A percentile compares a stretch with the other conserved stretches of the same genome.
Evolutionary conservation across 2,113 vertebrate species (phyloP).

Genomic region (Acrocephalus arundinaceus): DNA sequence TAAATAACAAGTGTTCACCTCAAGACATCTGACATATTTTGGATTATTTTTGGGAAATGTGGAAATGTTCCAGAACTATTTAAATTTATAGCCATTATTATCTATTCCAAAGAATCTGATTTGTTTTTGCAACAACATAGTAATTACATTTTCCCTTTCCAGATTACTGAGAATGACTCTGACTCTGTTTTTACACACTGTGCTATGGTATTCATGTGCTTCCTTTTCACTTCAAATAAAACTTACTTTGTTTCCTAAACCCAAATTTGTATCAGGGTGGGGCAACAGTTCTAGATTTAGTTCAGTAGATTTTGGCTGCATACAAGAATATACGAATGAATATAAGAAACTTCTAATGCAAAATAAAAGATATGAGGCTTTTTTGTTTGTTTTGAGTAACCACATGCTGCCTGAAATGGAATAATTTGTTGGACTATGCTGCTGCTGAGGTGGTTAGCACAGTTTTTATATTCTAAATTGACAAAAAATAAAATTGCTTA

Average conservation of each 20-base stretch:
- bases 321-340: background rate
- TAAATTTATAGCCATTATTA: background rate
- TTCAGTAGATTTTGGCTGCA: background rate
- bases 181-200: background rate
- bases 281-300: background rate
- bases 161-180: background rate
- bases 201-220: background rate
- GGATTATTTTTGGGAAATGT: background rate
- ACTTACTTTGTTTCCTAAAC: background rate
- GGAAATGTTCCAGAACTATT: background rate
- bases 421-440: background rate
- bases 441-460: background rate
- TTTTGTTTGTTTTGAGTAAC: background rate
- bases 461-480: background rate
- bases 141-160: background rate
- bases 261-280: background rate
- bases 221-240: constrained; percentile 3
- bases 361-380: background rate
- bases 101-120: background rate
- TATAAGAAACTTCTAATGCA: background rate
- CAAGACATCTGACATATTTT: background rate
- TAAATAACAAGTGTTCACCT: background rate
- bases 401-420: background rate
- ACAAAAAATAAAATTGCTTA: background rate
- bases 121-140: background rate